Base-by-base conservation (phyloP, 1,140 invertebrate genomes). In the Drosophila melanica region DNA sequence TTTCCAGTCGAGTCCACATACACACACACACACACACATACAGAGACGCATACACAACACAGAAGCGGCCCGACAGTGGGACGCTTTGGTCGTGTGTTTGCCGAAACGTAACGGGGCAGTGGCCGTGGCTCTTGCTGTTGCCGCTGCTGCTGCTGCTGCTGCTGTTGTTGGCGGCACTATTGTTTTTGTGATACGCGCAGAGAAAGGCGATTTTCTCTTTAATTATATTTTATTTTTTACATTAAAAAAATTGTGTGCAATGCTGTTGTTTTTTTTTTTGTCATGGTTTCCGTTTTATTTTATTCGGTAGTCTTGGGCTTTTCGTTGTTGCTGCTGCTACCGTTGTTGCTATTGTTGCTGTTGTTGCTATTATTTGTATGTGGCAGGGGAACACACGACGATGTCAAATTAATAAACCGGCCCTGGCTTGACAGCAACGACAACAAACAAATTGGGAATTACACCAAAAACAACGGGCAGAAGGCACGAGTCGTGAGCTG, bases 221-320 rank as follows among this genome's bases (percentile, higher is more conserved):
- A 87, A 87, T 87, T 87, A 87, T 87, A 87, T 87, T 86, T 86
- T 86, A 89, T 89, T 82, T 87, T 86, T 79, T 89, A 87, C 84
- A 89, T 82, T 59, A 73, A 54, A 66, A 74, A 73, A 66, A 79
- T 76, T 79, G 73, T 87, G 37, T 70, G 62, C 66, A 77, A 70
- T 86, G 71, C 70, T 73, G 75, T 42, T 75, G 66, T 63, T 59
- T 70, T 65, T 42, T 59, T 67, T 64, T 75, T 76, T 81, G 70
- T 78, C 72, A 68, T 62, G 62, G 54, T 82, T 79, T 84, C 75
- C 75, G 72, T 82, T 84, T 82, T 76, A 67, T 72, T 82, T 79
- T 77, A 65, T 78, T 60, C 63, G 66, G 30, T 62, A 42, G 44
- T 57, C 20, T 62, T 63, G 23, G 23, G 41, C 10, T 33, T 44